Conservation (phyloP, 2,113 vertebrate species). For the Cryptoleucopteryx plumbea region DNA sequence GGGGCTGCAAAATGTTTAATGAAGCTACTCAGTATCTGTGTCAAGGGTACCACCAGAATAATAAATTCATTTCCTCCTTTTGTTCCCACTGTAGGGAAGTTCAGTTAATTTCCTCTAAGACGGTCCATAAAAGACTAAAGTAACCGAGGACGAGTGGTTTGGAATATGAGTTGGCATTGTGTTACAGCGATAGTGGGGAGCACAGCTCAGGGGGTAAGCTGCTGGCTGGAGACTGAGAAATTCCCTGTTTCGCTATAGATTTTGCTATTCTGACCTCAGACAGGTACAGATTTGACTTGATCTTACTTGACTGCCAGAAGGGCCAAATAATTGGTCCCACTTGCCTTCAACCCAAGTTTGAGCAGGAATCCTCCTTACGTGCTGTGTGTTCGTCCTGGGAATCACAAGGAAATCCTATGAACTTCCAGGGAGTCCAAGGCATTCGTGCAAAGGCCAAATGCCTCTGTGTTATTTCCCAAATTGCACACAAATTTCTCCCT, state of each 20-base stretch:
- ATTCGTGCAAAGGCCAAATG: not conserved
- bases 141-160: not conserved
- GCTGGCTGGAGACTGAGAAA: not conserved
- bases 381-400: not conserved
- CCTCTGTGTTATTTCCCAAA: not conserved
- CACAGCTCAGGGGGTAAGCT: not conserved
- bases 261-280: not conserved
- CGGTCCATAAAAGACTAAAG: not conserved
- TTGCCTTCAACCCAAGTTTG: not conserved
- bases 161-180: not conserved
- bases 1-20: not conserved
- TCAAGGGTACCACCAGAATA: not conserved
- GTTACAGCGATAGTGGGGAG: not conserved
- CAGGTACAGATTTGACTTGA: not conserved
- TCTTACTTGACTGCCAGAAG: not conserved
- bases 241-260: not conserved
- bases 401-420: not conserved
- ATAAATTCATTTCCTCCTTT: not conserved
- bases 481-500: not conserved
- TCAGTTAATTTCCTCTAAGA: not conserved
- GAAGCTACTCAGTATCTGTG: not conserved
- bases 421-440: not conserved
- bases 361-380: not conserved
- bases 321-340: not conserved
- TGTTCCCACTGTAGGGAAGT: not conserved